Evolutionary conservation across 2,113 vertebrate genomes (phyloP).

Genomic region (Clupea harengus): DNA sequence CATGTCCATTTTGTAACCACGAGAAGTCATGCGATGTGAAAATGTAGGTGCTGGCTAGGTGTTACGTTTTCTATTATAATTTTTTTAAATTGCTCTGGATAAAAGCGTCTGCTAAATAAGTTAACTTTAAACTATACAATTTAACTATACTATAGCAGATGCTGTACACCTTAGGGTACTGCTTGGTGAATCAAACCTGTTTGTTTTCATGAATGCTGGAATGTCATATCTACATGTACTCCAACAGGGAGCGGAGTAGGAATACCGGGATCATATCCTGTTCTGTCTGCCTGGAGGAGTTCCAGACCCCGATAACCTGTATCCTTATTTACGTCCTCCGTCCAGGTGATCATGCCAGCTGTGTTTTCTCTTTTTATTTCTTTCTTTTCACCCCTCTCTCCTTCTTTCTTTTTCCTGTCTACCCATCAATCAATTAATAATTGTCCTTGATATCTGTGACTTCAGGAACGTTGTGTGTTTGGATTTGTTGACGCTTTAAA

Average conservation of each 20-base stretch:
- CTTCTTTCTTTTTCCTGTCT: neutral
- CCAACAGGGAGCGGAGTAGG: slow-evolving; percentile 81
- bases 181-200: neutral
- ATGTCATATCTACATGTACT: slow-evolving; percentile 27
- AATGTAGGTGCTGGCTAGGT: slow-evolving; percentile 68
- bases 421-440: neutral
- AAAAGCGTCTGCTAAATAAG: no score
- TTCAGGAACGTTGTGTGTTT: no score
- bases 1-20: slow-evolving; percentile 90
- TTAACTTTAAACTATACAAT: no score
- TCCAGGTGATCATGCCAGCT: neutral
- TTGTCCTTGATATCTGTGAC: no score
- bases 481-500: no score
- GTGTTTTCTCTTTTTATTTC: neutral
- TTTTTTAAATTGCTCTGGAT: no score
- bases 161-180: no score
- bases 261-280: slow-evolving; percentile 94
- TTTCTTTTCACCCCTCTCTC: no score
- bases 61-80: neutral
- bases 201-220: neutral
- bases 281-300: slow-evolving; percentile 89
- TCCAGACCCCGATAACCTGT: slow-evolving; percentile 94
- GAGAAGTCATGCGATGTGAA: slow-evolving; percentile 93
- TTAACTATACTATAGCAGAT: no score
- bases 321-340: slow-evolving; percentile 71